Base-by-base conservation (phyloP, 2,888 invertebrate species). In the Cremastobaeus sp. region DNA sequence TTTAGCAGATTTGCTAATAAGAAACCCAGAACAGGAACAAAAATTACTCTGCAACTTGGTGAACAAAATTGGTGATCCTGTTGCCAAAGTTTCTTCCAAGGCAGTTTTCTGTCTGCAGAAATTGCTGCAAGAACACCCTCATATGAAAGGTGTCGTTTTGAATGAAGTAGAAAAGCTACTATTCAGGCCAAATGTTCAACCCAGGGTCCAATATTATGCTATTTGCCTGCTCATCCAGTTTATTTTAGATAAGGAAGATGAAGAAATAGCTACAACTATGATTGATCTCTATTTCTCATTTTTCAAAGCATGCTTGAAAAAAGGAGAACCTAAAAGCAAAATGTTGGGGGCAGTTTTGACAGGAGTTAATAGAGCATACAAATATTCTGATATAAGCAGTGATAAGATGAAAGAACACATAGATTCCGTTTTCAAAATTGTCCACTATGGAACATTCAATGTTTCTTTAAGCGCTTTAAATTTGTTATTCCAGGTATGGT, bases 51-150 rank as follows among this genome's bases (percentile, higher is more conserved):
- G 92, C 0, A 91, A 94, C 84, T 88, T 99, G 43, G 93, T 98
- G 1, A 99, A 99, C 87, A 99, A 99, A 88, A 89, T 99, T 6
- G 99, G 99, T 8, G 99, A 99, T 89, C 98, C 98, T 0, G 91
- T 92, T 6, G 92, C 93, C 78, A 94, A 95, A 81, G 93, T 98
- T 0, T 96, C 96, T 0, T 94, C 97, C 0, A 95, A 96, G 88
- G 93, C 95, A 0, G 92, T 96, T 32, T 94, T 95, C 88, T 94
- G 95, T 76, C 89, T 99, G 6, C 93, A 93, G 21, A 94, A 95
- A 82, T 88, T 99, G 2, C 89, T 97, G 0, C 91, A 92, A 74
- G 91, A 93, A 78, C 98, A 98, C 88, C 94, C 96, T 0, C 95
- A 95, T 78, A 98, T 98, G 97, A 97, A 97, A 86, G 89, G 90